phyloP scores from a whole-genome alignment of 2,113 vertebrate species.

The Rattus norvegicus region DNA sequence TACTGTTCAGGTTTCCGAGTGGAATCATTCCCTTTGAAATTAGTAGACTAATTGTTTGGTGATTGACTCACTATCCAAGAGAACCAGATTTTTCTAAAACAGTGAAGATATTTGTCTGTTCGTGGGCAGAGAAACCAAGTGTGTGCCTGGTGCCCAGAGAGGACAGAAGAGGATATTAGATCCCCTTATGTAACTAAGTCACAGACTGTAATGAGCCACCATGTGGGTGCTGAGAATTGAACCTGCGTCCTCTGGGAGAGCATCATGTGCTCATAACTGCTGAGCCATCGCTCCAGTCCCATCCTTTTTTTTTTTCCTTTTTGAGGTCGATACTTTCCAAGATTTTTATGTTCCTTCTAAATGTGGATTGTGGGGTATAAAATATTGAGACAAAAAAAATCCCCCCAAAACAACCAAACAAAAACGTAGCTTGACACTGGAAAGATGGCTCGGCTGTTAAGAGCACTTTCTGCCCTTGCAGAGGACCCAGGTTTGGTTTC shows the following conservation, averaged over 20 bases:
- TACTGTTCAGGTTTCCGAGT: neutral
- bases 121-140: neutral
- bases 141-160: neutral
- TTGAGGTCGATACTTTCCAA: neutral
- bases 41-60: neutral
- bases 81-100: neutral
- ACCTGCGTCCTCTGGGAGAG: neutral
- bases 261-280: neutral
- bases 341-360: neutral
- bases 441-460: neutral
- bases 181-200: neutral
- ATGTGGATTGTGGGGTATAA: neutral
- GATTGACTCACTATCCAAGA: neutral
- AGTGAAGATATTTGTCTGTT: neutral
- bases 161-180: neutral
- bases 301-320: neutral
- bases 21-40: slow-evolving; percentile 17
- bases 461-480: neutral
- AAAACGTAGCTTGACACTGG: neutral
- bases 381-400: neutral
- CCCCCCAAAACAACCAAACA: neutral
- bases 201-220: neutral
- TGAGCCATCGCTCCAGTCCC: neutral
- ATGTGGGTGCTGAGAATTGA: neutral
- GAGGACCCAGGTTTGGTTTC: neutral